These are phyloP conservation scores for Hippopotamyrus pictus DNA, from an alignment of 2,797 vertebrate species.

Conservation along the genomic window DNA sequence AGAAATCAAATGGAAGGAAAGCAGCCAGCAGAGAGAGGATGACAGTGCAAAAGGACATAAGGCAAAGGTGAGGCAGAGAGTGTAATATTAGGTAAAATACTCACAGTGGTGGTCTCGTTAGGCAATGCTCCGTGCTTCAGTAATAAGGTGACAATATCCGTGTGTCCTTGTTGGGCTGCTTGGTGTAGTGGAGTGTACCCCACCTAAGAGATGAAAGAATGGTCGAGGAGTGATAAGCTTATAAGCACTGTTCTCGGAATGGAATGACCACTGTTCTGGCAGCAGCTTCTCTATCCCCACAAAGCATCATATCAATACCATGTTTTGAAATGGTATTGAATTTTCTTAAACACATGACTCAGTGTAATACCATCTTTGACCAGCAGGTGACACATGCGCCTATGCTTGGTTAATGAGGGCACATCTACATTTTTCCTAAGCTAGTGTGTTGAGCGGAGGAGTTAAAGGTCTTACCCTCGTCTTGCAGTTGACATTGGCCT, in stretches of 20 bases:
- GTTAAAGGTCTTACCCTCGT: constrained; percentile 73
- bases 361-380: neutral
- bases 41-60: neutral
- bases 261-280: neutral
- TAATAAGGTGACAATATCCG: constrained; percentile 86
- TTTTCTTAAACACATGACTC: neutral
- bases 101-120: constrained; percentile 85
- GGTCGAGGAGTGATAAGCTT: neutral
- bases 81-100: constrained; percentile 30
- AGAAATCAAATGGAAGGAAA: neutral
- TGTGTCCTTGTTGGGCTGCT: constrained; percentile 93
- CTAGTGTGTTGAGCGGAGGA: neutral
- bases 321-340: neutral
- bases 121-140: constrained; percentile 85
- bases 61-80: neutral
- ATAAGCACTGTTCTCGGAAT: neutral
- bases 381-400: neutral
- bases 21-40: neutral
- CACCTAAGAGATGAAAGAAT: constrained; percentile 56
- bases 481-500: constrained; percentile 87
- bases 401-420: neutral
- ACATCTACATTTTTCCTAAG: neutral
- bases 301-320: neutral
- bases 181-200: constrained; percentile 93
- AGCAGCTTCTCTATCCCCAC: neutral